Base-by-base conservation (phyloP, 92 coral and sea anemone genomes). In the Muricea muricata region DNA sequence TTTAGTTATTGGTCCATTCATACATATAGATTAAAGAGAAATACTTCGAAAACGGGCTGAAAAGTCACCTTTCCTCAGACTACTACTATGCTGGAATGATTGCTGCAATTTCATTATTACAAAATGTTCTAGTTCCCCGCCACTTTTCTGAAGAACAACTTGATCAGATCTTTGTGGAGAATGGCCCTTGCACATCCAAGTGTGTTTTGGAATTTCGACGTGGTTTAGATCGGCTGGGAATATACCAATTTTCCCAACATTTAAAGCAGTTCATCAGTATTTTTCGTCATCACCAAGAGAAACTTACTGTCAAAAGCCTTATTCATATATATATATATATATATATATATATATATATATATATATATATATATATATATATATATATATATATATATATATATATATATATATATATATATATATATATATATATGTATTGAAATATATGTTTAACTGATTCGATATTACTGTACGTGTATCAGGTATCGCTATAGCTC, bases 71-170 rank as follows among this genome's bases (percentile, higher is more conserved):
- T 29, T 65, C 89, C 34, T 70, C 42, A 12, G 92, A 89, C 45
- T 85, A 89, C 41, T 89, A 29, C 40, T 84, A 66, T 24, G 71
- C 85, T 40, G 89, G 92, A 2, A 67, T 70, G 63, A 85, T 89
- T 70, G 89, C 87, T 15, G 84, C 87, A n/a, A 89, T 85, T 63
- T 82, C 92, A 6, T 80, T 89, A 52, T n/a, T 85, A 58, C 89
- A 89, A 30, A 89, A 89, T 89, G 87, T 79, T 10, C 86, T 77
- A 52, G 33, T 71, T 21, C 89, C 91, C 10, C 56, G 32, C 56
- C 69, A 84, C 74, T 71, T 85, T 37, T 84, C 87, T 32, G 89
- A 85, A 42, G 72, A 75, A 46, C n/a, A 30, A 26, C 23, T 85
- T 3, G 61, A 85, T n/a, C 87, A 72, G 47, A 84, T 89, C 1